A percentile compares a stretch with the other conserved stretches of the same genome.
These are phyloP conservation scores for Tanytarsus gracilentus DNA, from an alignment of 2,888 invertebrate species.

Conservation along the genomic window DNA sequence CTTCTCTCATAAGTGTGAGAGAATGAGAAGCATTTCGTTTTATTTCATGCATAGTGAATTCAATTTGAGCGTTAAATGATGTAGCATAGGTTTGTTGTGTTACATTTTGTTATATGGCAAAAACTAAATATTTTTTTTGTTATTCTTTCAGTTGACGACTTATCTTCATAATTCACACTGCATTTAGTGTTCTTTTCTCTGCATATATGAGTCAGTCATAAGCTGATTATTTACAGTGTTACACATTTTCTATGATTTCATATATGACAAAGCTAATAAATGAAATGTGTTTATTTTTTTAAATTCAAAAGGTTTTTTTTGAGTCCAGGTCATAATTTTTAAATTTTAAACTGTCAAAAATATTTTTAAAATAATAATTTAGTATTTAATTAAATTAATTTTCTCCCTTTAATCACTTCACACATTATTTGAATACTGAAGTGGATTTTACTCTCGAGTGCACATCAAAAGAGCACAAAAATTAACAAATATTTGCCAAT, in stretches of 20 bases:
- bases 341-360: too few species aligned
- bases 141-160: conserved; percentile 1
- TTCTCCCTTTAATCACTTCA: too few species aligned
- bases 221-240: conserved; percentile 23
- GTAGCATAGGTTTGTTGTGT: background rate
- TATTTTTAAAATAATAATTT: too few species aligned
- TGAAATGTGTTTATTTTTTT: background rate
- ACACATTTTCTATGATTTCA: too few species aligned
- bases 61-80: conserved; percentile 28
- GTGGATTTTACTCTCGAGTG: too few species aligned
- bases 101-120: background rate
- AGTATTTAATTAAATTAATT: too few species aligned
- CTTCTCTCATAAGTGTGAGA: background rate
- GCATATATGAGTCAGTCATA: too few species aligned
- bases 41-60: conserved; percentile 29
- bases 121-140: background rate
- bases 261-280: background rate
- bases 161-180: conserved; percentile 27
- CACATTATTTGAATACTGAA: too few species aligned
- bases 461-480: too few species aligned
- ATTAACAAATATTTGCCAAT: background rate
- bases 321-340: too few species aligned
- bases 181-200: conserved; percentile 18
- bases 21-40: background rate
- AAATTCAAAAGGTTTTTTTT: too few species aligned